Base-by-base conservation (phyloP, 2,113 vertebrate genomes). In the Chelonoidis abingdonii region DNA sequence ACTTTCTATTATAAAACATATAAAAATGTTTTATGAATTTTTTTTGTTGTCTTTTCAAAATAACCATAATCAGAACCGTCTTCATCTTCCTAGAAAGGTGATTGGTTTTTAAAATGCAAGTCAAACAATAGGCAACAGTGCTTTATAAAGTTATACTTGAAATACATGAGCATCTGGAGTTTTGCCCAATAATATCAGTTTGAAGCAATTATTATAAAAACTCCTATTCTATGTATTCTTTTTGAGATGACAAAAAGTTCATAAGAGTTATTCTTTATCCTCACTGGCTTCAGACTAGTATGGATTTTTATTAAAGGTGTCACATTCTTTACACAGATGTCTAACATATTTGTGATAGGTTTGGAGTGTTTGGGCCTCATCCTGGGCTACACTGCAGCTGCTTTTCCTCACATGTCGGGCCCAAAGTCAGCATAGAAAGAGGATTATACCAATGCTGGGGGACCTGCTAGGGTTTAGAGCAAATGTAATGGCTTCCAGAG, bases 21-120 rank as follows among this genome's bases (percentile, higher is more conserved):
- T 44, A 44, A 44, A 6, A 44, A 44, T 44, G 44, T 87, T 5
- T 54, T 62, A 53, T 83, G 17, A 3, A 3, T 1, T 78, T 11
- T 89, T 93, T 84, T 87, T 10, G 11, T 83, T 72, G 49, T 0
- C 38, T 87, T 92, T 90, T 27, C 83, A 65, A 95, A 87, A 59
- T 1, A 8, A 1, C 44, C 19, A 41, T 59, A 14, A 29, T 89
- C 92, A 41, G 83, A 85, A 72, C 5, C 80, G 4, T 35, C 2
- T 4, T 84, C 62, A 44, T 89, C 90, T 89, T 80, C 85, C 47
- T 54, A 24, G 85, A 72, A 91, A 86, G 54, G 21, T 0, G 0
- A 89, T 10, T 76, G 87, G 10, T 10, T 85, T 41, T 72, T 35
- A 56, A 31, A 76, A 80, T 78, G 13, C 21, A 52, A 57, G 56